A percentile compares a stretch with the other conserved stretches of the same genome.
phyloP scores from a whole-genome alignment of 2,797 vertebrate genomes.

The Anisognathus igniventris region DNA sequence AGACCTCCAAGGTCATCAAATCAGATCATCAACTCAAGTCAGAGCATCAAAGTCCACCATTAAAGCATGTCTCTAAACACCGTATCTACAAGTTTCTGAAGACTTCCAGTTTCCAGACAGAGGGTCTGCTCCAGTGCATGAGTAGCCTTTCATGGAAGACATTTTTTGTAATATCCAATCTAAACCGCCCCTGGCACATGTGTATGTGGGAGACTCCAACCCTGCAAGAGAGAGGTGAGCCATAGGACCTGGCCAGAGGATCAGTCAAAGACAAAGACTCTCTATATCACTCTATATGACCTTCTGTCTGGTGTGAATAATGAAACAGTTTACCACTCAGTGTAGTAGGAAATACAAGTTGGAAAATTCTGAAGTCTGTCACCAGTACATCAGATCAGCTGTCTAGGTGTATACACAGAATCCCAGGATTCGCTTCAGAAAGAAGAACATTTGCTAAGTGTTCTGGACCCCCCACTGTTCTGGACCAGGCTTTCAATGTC shows the following conservation, averaged over 20 bases:
- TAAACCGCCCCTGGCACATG: not conserved
- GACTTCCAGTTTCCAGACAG: not conserved
- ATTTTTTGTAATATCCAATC: not conserved
- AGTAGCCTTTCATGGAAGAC: not conserved
- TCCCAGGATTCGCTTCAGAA: not conserved
- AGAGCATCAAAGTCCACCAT: not conserved
- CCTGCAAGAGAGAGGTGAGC: not conserved
- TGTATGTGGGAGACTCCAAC: not conserved
- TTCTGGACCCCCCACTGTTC: not conserved
- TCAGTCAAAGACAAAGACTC: not conserved
- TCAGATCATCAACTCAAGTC: not conserved
- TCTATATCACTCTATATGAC: not conserved
- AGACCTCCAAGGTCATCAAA: not conserved
- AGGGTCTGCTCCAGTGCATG: not conserved
- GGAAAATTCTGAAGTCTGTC: not conserved
- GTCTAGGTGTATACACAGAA: fast-evolving
- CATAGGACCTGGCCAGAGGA: not conserved
- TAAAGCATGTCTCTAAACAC: not conserved
- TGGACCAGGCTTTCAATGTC: not conserved
- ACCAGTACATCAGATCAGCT: not conserved
- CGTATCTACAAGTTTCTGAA: not conserved
- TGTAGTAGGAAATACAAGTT: not conserved
- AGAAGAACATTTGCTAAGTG: not conserved
- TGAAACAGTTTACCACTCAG: not conserved
- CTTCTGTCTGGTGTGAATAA: not conserved